Conservation (phyloP, 2,888 invertebrate genomes). For the Parnassius smintheus region DNA sequence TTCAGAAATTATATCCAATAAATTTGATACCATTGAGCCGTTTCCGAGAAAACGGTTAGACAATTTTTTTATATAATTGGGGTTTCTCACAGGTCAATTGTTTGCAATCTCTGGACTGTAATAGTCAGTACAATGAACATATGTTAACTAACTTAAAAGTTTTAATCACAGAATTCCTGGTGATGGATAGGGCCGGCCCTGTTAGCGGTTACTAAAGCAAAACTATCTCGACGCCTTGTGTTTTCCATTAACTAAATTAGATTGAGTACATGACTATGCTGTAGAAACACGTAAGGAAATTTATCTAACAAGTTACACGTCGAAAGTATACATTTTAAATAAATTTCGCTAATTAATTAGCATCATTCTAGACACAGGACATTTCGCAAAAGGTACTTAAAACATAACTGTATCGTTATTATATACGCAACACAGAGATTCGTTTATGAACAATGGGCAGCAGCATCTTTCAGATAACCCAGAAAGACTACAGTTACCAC, state of each 20-base stretch:
- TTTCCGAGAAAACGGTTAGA: too few relatives aligned
- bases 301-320: slow-evolving; percentile 28
- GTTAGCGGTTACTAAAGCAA: slow-evolving; percentile 42
- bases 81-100: slow-evolving; percentile 39
- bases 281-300: slow-evolving; percentile 44
- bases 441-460: too few relatives aligned
- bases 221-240: slow-evolving; percentile 39
- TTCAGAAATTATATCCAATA: too few relatives aligned
- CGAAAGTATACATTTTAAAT: background rate
- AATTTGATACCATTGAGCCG: too few relatives aligned
- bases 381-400: too few relatives aligned
- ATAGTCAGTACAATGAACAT: slow-evolving; percentile 66
- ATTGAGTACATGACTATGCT: slow-evolving; percentile 42
- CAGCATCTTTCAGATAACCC: too few relatives aligned
- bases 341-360: background rate
- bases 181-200: slow-evolving; percentile 47
- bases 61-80: slow-evolving; percentile 42
- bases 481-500: too few relatives aligned
- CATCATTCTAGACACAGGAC: too few relatives aligned
- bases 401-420: too few relatives aligned
- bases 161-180: slow-evolving; percentile 70
- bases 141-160: slow-evolving; percentile 67
- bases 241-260: slow-evolving; percentile 58
- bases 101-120: slow-evolving; percentile 35
- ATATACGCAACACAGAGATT: too few relatives aligned